Conservation (phyloP, 2,888 invertebrate genomes). For the Coecobrya sp. region DNA sequence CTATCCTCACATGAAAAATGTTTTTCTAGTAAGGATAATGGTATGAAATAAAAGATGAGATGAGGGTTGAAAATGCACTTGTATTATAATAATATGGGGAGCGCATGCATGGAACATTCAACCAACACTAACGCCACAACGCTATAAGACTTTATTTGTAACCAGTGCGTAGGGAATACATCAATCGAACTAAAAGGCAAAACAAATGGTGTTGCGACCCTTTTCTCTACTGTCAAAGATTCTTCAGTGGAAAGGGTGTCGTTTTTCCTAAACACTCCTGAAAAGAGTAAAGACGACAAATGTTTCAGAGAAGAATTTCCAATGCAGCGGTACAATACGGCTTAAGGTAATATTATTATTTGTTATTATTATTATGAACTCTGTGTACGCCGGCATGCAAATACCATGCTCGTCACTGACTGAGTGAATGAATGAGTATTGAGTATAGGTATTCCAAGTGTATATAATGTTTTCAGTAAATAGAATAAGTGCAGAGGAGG, state of each 20-base stretch:
- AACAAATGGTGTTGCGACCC: slow-evolving; percentile 77
- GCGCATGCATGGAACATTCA: background rate
- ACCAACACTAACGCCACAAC: background rate
- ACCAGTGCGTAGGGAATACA: slow-evolving; percentile 61
- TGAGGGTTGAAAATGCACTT: slow-evolving; percentile 41
- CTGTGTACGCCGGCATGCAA: slow-evolving; percentile 23
- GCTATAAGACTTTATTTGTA: slow-evolving; percentile 41
- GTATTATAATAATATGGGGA: slow-evolving; percentile 28
- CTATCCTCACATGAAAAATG: slow-evolving; percentile 62
- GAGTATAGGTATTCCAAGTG: background rate
- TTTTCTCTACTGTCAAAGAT: slow-evolving; percentile 57
- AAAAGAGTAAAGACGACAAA: slow-evolving; percentile 35
- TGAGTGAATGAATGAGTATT: slow-evolving; percentile 31
- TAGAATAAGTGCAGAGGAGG: slow-evolving; percentile 44
- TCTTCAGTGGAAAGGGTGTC: slow-evolving; percentile 55
- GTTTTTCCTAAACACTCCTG: slow-evolving; percentile 10
- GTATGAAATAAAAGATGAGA: slow-evolving; percentile 58
- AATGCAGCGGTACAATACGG: slow-evolving; percentile 21
- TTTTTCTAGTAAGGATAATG: slow-evolving; percentile 46
- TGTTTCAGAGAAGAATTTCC: background rate
- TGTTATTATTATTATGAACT: slow-evolving; percentile 34
- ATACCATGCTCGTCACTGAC: slow-evolving; percentile 2
- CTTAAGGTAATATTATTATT: background rate
- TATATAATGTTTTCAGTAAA: slow-evolving; percentile 63
- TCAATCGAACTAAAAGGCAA: slow-evolving; percentile 69